phyloP scores from a whole-genome alignment of 2,888 invertebrate genomes.

The Zelleria hepariella region DNA sequence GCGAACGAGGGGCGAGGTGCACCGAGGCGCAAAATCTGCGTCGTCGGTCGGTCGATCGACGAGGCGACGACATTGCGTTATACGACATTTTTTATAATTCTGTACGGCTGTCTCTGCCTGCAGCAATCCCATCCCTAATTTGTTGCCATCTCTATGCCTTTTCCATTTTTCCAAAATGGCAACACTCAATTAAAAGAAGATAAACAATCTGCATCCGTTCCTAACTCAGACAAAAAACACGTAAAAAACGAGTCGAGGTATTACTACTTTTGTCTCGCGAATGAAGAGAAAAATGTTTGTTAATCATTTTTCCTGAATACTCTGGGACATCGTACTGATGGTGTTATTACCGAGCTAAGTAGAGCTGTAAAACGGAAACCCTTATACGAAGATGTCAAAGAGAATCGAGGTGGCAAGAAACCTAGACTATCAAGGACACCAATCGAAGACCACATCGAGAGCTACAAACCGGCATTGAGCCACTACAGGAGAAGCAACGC shows the following conservation, averaged over 20 bases:
- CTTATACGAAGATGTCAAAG: slow-evolving; percentile 3
- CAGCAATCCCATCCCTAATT: no score
- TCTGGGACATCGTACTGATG: slow-evolving; percentile 5
- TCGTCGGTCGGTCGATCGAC: no score
- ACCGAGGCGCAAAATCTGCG: no score
- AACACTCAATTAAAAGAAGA: no score
- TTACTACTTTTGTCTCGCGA: slow-evolving; percentile 7
- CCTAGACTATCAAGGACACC: slow-evolving; percentile 10
- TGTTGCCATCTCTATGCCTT: no score
- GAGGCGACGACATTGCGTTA: no score
- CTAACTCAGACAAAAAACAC: slow-evolving; percentile 5
- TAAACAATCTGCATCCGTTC: slow-evolving; percentile 8
- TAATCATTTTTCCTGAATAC: slow-evolving; percentile 13
- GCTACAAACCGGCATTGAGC: slow-evolving; percentile 9
- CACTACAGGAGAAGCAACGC: slow-evolving; percentile 13
- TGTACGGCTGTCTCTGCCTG: no score
- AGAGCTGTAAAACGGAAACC: slow-evolving; percentile 10
- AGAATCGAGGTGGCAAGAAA: slow-evolving; percentile 13
- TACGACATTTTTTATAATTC: no score
- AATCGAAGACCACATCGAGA: slow-evolving; percentile 12
- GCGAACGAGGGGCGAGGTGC: no score
- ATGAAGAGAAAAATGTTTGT: slow-evolving; percentile 14
- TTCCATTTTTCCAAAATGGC: no score
- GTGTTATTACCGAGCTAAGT: slow-evolving; percentile 11
- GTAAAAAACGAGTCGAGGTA: slow-evolving; percentile 11